Percentiles rank a stretch among this genome's conserved stretches.
phyloP scores from a whole-genome alignment of 2,888 invertebrate species.

The Hypsopygia costalis region DNA sequence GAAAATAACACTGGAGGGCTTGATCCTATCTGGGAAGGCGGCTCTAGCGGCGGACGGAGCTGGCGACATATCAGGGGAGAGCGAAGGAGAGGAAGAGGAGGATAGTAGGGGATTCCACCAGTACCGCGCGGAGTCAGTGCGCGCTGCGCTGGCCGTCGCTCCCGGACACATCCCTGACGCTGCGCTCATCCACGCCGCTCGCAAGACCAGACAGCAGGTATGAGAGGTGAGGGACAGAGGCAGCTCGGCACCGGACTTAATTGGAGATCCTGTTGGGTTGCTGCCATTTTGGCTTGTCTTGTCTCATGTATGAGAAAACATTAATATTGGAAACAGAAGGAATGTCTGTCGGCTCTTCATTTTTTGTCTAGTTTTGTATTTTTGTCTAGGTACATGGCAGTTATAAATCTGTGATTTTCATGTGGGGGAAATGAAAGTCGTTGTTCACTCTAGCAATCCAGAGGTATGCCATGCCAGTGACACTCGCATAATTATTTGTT shows the following conservation, averaged over 20 bases:
- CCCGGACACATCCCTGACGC: constrained; percentile 98
- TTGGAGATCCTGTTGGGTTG: constrained; percentile 17
- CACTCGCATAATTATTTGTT: too few species aligned
- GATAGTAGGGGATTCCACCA: constrained; percentile 66
- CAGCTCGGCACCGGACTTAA: constrained; percentile 32
- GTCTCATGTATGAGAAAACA: too few species aligned
- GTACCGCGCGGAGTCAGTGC: constrained; percentile 84
- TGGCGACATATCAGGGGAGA: constrained; percentile 83
- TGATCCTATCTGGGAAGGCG: constrained; percentile 89
- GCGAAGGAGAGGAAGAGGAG: constrained; percentile 71
- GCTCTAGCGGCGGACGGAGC: constrained; percentile 89
- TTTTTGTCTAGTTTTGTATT: too few species aligned
- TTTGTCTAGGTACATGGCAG: too few species aligned
- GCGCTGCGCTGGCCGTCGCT: constrained; percentile 85
- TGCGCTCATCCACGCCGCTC: constrained; percentile 97
- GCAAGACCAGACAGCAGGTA: constrained; percentile 96
- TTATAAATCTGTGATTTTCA: too few species aligned
- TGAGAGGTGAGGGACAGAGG: constrained; percentile 86
- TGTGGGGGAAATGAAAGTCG: too few species aligned
- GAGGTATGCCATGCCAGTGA: too few species aligned
- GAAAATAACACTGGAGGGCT: constrained; percentile 70
- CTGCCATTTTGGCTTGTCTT: too few species aligned
- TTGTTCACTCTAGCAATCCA: too few species aligned
- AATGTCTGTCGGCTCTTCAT: too few species aligned
- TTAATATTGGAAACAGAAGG: too few species aligned